A percentile compares a stretch with the other conserved stretches of the same genome.
phyloP scores from a whole-genome alignment of 2,797 vertebrate genomes.

The Betta splendens region DNA sequence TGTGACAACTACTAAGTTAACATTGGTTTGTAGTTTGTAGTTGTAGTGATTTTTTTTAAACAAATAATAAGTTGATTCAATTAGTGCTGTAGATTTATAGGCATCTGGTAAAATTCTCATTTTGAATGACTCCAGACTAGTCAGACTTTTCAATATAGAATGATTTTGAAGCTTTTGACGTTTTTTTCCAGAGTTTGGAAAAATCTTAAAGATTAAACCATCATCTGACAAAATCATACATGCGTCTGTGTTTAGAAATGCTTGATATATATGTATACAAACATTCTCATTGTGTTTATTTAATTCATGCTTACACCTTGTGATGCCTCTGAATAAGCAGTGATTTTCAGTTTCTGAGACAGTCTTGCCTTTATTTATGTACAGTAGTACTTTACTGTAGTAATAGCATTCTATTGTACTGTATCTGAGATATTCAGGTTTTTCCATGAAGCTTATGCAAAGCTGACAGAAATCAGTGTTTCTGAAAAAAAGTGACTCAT shows the following conservation, averaged over 20 bases:
- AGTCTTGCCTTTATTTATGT: conserved; percentile 4
- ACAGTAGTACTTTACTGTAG: conserved; percentile 1
- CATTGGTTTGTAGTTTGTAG: not conserved
- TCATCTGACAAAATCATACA: no score
- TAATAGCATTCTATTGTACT: conserved; percentile 12
- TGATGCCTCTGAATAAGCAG: conserved; percentile 8
- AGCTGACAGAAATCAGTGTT: conserved; percentile 57
- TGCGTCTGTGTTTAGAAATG: no score
- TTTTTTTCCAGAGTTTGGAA: not conserved
- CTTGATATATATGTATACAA: not conserved
- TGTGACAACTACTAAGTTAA: conserved; percentile 8
- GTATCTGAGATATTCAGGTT: conserved; percentile 24
- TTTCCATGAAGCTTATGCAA: conserved; percentile 48
- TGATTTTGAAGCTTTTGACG: not conserved
- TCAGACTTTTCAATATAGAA: not conserved
- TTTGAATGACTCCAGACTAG: not conserved
- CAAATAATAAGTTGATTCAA: no score
- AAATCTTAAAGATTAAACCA: no score
- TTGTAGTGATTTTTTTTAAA: not conserved
- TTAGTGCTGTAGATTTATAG: not conserved
- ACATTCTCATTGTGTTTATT: not conserved
- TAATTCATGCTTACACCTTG: not conserved
- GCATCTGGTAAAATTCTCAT: not conserved
- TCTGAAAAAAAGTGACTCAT: conserved; percentile 60
- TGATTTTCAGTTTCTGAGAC: conserved; percentile 9